Evolutionary conservation across 2,888 invertebrate genomes (phyloP), one percentile per base, ranked within the genome.

Genomic region (Anaspis maculata): DNA sequence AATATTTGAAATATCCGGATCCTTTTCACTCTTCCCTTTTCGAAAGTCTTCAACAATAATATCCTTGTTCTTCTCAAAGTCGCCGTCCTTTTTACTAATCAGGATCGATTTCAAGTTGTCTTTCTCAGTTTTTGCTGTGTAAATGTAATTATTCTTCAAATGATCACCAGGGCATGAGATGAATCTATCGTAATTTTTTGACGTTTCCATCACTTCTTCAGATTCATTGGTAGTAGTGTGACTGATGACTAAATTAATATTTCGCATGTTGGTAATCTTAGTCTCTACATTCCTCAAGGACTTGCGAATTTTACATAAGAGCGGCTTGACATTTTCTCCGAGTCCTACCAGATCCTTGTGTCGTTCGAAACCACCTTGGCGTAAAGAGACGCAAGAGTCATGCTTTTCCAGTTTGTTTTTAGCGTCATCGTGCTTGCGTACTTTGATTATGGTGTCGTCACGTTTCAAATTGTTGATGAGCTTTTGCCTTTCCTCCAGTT

Each of bases 71-170:
- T 31, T 15, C 34, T 51, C 52, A 59, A 57, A 3, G 39, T 32
- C 3, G 35, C 32, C 2, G 42, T 30, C 46, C 27, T 59, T 55
- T 31, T 53, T 52, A 29, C 62, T 62, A 5, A 49, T 41, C 22
- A 61, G 46, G 3, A 52, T 40, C 1, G 51, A 44, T 29, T 49
- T 53, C 10, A 63, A 32, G 25, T 55, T 51, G 22, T 53, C 51
- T 15, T 50, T 54, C 0, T 52, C 52, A 30, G 47, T 52, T 3
- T 56, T 48, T 3, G 57, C 49, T 2, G 60, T 51, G 34, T 57
- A 63, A 16, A 63, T 51, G 15, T 6, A 6, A 19, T 19, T 19
- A 9, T 19, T 19, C 9, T 19, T 19, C 5, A 19, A 9, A 9
- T 19, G 19, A 19, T 19, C 9, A 5, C 5, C 9, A 5, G 19